A percentile compares a stretch with the other conserved stretches of the same genome.
Conservation (phyloP, 2,888 invertebrate genomes). For the Leptinotarsa tumamoca region DNA sequence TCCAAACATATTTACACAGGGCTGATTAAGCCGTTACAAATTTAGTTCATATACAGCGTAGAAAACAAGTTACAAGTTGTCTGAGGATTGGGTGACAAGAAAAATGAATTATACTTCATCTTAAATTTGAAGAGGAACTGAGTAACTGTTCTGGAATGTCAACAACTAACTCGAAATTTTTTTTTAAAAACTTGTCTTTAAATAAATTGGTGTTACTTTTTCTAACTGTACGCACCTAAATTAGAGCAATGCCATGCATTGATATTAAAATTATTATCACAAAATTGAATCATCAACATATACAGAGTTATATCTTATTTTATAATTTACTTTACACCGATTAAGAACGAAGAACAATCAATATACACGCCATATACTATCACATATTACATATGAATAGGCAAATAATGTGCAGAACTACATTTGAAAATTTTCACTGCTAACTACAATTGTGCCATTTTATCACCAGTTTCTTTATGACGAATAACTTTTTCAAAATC, state of each 20-base stretch:
- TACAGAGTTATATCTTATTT: slow-evolving; percentile 35
- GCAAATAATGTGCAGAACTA: slow-evolving; percentile 41
- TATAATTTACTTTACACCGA: slow-evolving; percentile 31
- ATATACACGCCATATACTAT: slow-evolving; percentile 35
- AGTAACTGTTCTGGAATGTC: no score
- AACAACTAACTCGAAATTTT: neutral
- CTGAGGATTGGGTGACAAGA: neutral
- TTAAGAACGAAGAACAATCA: slow-evolving; percentile 6
- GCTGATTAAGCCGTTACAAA: neutral
- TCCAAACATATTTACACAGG: neutral
- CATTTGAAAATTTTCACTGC: slow-evolving; percentile 31
- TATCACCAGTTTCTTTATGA: slow-evolving; percentile 49
- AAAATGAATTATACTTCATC: no score
- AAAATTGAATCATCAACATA: slow-evolving; percentile 41
- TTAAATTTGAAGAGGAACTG: no score
- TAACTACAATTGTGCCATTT: slow-evolving; percentile 51
- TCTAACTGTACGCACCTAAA: slow-evolving; percentile 4
- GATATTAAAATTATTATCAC: slow-evolving; percentile 44
- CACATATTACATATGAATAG: slow-evolving; percentile 40
- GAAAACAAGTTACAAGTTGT: no score
- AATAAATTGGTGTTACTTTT: slow-evolving; percentile 11
- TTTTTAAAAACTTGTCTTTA: neutral
- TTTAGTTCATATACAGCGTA: neutral
- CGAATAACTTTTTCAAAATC: slow-evolving; percentile 36
- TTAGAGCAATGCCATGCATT: slow-evolving; percentile 15